These are phyloP conservation scores for Dione vanillae DNA, from an alignment of 2,888 invertebrate species.

Conservation along the genomic window DNA sequence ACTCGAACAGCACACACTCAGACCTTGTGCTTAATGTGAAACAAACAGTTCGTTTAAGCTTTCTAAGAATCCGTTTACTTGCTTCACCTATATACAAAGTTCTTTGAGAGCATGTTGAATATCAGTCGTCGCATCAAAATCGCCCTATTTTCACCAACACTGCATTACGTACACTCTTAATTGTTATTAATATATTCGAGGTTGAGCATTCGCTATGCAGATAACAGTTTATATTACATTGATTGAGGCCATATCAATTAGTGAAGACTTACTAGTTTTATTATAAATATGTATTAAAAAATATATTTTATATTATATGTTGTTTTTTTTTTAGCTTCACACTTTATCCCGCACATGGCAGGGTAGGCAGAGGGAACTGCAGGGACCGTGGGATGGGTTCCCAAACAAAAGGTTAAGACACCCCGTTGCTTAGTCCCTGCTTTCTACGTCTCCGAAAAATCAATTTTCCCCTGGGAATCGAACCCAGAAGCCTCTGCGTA, in stretches of 20 bases:
- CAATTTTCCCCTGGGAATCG: too few relatives aligned
- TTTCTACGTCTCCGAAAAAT: too few relatives aligned
- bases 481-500: too few relatives aligned
- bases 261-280: constrained; percentile 25
- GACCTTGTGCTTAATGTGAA: constrained; percentile 39
- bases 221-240: constrained; percentile 34
- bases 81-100: constrained; percentile 30
- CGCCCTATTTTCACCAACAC: constrained; percentile 24
- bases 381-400: too few relatives aligned
- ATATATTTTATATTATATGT: too few relatives aligned
- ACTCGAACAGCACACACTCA: constrained; percentile 34
- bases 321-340: too few relatives aligned
- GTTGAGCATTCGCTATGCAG: constrained; percentile 39
- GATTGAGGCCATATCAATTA: constrained; percentile 40
- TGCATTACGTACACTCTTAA: constrained; percentile 26
- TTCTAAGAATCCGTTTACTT: constrained; percentile 39
- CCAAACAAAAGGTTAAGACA: too few relatives aligned
- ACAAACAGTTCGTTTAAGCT: constrained; percentile 41
- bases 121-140: constrained; percentile 22
- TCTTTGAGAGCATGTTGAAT: not conserved
- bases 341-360: too few relatives aligned
- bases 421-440: too few relatives aligned
- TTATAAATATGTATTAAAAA: not conserved
- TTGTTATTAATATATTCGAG: constrained; percentile 36
- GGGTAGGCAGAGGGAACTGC: too few relatives aligned